Evolutionary conservation across 2,113 vertebrate species (phyloP).

Genomic region (Cygnus atratus): DNA sequence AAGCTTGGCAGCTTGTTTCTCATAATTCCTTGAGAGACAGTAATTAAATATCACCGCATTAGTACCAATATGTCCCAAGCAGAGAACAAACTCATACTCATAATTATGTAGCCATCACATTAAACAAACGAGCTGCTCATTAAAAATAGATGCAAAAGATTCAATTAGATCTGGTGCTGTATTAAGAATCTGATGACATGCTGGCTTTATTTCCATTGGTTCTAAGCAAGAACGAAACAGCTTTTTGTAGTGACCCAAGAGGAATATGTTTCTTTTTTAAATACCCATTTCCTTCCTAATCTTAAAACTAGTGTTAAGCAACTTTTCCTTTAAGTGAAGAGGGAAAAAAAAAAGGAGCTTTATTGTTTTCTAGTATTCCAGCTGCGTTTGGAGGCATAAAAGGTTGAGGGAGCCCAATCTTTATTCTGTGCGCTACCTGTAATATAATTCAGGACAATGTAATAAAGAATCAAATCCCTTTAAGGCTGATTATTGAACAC

Average conservation of each 20-base stretch:
- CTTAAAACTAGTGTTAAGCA: slow-evolving; percentile 7
- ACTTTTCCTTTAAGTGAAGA: not conserved
- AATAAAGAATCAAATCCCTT: slow-evolving; percentile 23
- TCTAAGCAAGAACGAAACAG: slow-evolving; percentile 23
- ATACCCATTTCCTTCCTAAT: slow-evolving; percentile 23
- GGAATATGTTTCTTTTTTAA: slow-evolving; percentile 53
- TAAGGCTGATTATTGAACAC: not conserved
- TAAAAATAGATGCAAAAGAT: slow-evolving; percentile 66
- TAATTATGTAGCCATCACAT: slow-evolving; percentile 52
- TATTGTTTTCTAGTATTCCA: slow-evolving; percentile 6
- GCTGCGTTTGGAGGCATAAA: not conserved
- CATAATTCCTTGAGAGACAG: slow-evolving; percentile 9
- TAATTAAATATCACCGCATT: slow-evolving; percentile 58
- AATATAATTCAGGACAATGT: not conserved
- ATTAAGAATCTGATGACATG: slow-evolving; percentile 32
- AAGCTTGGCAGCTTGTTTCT: not conserved
- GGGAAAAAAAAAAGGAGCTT: not conserved
- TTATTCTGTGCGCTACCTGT: not conserved
- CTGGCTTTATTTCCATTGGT: slow-evolving; percentile 40
- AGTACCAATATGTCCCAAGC: slow-evolving; percentile 31
- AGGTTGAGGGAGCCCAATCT: not conserved
- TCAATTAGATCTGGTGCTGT: slow-evolving; percentile 46
- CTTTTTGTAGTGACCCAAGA: slow-evolving; percentile 42
- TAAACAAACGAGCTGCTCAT: slow-evolving; percentile 67
- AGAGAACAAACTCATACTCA: slow-evolving; percentile 53